Percentiles rank a stretch among this genome's conserved stretches.
Conservation (phyloP, 2,113 vertebrate genomes). For the Antechinus stuartii region DNA sequence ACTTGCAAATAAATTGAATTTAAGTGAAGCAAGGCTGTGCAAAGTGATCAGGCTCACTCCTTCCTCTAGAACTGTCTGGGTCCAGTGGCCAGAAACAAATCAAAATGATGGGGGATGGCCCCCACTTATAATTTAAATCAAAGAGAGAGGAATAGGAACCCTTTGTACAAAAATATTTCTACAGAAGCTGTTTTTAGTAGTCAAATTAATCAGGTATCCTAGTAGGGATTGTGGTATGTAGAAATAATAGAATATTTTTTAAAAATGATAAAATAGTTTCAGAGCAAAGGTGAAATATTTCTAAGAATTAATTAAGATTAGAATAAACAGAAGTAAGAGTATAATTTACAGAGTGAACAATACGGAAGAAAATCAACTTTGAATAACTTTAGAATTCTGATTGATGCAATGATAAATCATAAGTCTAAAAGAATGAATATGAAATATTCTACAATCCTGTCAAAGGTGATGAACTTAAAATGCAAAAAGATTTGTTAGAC, state of each 20-base stretch:
- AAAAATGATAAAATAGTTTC: not conserved
- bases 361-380: not conserved
- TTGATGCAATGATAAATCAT: not conserved
- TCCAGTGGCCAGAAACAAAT: too few relatives aligned
- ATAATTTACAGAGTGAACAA: not conserved
- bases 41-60: too few relatives aligned
- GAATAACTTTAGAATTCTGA: not conserved
- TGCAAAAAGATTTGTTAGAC: not conserved
- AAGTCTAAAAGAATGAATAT: not conserved
- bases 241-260: not conserved
- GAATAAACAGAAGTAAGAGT: not conserved
- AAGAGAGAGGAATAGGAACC: not conserved
- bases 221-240: not conserved
- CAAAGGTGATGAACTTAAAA: not conserved
- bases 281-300: not conserved
- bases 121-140: not conserved
- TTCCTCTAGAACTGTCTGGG: too few relatives aligned
- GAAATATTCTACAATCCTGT: not conserved
- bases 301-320: not conserved
- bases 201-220: not conserved
- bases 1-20: too few relatives aligned
- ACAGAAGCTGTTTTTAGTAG: not conserved
- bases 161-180: not conserved
- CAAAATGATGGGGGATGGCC: too few relatives aligned
- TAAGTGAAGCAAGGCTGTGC: too few relatives aligned